Conservation (phyloP, 2,888 invertebrate genomes). For the Masnerella sp. region DNA sequence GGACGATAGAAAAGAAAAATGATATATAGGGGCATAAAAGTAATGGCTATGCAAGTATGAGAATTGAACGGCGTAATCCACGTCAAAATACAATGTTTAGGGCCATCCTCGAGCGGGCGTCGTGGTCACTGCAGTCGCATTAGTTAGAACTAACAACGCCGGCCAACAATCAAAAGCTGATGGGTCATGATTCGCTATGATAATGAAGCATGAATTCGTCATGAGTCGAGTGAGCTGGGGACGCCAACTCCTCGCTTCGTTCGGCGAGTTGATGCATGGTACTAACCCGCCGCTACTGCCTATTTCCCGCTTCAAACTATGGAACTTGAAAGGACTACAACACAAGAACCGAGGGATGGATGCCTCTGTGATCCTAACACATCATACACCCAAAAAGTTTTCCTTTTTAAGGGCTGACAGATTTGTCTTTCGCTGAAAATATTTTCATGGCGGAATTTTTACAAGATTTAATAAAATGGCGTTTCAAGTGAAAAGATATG, state of each 20-base stretch:
- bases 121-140: slow-evolving; percentile 76
- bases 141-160: slow-evolving; percentile 77
- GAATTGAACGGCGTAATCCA: slow-evolving; percentile 51
- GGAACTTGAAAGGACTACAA: slow-evolving; percentile 54
- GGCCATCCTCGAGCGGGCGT: slow-evolving; percentile 57
- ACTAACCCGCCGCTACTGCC: slow-evolving; percentile 40
- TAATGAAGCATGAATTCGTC: slow-evolving; percentile 77
- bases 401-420: too few species aligned
- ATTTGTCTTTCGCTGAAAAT: too few species aligned
- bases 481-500: too few species aligned
- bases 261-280: slow-evolving; percentile 67
- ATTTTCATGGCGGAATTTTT: too few species aligned
- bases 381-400: too few species aligned
- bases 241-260: slow-evolving; percentile 75
- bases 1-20: too few species aligned
- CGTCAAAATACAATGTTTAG: slow-evolving; percentile 58
- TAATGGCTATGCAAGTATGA: slow-evolving; percentile 14
- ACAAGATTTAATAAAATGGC: too few species aligned
- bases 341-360: slow-evolving; percentile 50
- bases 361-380: too few species aligned
- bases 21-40: slow-evolving; percentile 17
- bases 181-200: slow-evolving; percentile 78
- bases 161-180: slow-evolving; percentile 78
- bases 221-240: slow-evolving; percentile 76
- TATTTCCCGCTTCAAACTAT: slow-evolving; percentile 55